Evolutionary conservation across 2,888 invertebrate genomes (phyloP).

Genomic region (Acanthacorydalis orientalis): DNA sequence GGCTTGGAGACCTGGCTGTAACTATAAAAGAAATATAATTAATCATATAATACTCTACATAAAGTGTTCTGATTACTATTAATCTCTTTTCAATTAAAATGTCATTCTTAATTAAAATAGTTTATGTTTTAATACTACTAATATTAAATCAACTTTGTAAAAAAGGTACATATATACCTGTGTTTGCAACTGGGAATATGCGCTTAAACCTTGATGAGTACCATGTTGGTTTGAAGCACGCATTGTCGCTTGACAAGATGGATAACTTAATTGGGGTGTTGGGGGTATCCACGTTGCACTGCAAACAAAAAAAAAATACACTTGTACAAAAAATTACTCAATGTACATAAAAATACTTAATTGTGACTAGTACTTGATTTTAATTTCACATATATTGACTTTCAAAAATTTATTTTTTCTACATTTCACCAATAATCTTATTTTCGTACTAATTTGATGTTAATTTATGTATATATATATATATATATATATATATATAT

Average conservation of each 20-base stretch:
- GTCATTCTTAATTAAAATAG: too few relatives aligned
- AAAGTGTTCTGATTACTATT: too few relatives aligned
- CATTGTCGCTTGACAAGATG: constrained; percentile 22
- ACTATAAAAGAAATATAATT: constrained; percentile 12
- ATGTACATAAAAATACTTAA: too few relatives aligned
- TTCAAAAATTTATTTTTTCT: background rate
- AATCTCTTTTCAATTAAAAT: too few relatives aligned
- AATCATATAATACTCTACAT: background rate
- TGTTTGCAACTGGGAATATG: constrained; percentile 12
- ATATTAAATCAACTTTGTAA: too few relatives aligned
- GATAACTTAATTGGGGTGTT: constrained; percentile 24
- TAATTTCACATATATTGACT: background rate
- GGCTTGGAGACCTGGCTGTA: constrained; percentile 24
- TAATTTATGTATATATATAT: too few relatives aligned
- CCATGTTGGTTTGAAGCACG: constrained; percentile 4
- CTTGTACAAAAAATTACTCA: too few relatives aligned
- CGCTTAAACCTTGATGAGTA: constrained; percentile 9
- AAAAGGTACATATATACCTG: constrained; percentile 9
- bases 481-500: too few relatives aligned
- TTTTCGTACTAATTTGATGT: too few relatives aligned
- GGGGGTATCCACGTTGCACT: constrained; percentile 23
- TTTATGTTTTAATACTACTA: too few relatives aligned
- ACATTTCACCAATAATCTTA: too few relatives aligned
- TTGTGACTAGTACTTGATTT: too few relatives aligned
- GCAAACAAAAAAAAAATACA: background rate